phyloP scores from a whole-genome alignment of 2,888 invertebrate species.

The Pelosia muscerda region DNA sequence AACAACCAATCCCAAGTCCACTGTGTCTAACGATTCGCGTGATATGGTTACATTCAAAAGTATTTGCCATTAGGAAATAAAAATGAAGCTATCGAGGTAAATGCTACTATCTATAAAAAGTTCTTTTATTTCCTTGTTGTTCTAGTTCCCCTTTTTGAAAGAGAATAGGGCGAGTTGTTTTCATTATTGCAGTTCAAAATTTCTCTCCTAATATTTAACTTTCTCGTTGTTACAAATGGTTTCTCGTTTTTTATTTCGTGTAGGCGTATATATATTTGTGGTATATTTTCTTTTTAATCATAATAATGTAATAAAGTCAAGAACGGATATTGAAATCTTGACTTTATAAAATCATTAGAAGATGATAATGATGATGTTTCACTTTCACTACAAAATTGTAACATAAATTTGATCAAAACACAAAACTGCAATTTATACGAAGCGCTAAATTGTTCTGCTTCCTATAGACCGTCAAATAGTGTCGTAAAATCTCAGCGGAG shows the following conservation, averaged over 20 bases:
- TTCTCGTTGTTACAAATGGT: conserved; percentile 1
- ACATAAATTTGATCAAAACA: background rate
- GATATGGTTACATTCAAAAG: background rate
- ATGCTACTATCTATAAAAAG: background rate
- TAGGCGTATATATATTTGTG: background rate
- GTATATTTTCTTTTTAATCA: background rate
- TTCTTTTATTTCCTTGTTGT: conserved; percentile 4
- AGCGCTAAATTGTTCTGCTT: background rate
- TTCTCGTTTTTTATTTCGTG: conserved; percentile 1
- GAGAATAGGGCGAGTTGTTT: background rate
- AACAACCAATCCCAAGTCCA: background rate
- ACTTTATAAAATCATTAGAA: too few relatives aligned
- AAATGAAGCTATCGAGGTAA: conserved; percentile 1
- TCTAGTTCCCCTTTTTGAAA: background rate
- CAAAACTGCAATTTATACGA: background rate
- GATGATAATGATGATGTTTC: too few relatives aligned
- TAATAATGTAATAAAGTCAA: background rate
- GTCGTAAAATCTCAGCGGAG: background rate
- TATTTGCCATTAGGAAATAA: background rate
- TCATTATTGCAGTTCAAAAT: background rate
- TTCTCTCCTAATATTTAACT: background rate
- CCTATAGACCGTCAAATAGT: background rate
- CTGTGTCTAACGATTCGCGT: background rate
- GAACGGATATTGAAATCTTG: background rate
- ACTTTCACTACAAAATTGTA: background rate